Evolutionary conservation across 2,113 vertebrate genomes (phyloP).

Genomic region (Indicator maculatus): DNA sequence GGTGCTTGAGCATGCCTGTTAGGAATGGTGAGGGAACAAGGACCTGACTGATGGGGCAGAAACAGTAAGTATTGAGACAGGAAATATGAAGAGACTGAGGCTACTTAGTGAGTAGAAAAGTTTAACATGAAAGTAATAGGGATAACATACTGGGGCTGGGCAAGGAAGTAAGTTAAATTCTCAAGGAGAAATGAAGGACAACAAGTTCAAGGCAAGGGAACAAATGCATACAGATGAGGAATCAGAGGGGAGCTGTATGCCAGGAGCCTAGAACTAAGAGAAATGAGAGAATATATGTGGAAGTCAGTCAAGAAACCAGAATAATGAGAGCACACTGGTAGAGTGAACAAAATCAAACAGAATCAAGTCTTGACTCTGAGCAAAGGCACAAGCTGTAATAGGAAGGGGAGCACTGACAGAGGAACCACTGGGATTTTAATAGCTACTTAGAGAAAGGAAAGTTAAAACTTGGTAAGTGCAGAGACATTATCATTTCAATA

Average conservation of each 20-base stretch:
- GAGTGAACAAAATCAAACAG: not conserved
- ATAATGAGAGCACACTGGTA: not conserved
- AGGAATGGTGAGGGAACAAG: not conserved
- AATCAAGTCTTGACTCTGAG: not conserved
- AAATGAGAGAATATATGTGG: not conserved
- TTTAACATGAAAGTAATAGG: not conserved
- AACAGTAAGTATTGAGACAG: not conserved
- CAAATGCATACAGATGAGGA: not conserved
- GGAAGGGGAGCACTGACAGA: not conserved
- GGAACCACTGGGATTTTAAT: not conserved
- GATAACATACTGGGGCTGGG: not conserved
- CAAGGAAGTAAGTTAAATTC: not conserved
- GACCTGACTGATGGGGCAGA: not conserved
- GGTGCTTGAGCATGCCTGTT: not conserved
- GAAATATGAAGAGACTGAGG: not conserved
- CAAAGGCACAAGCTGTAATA: not conserved
- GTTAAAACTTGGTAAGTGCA: not conserved
- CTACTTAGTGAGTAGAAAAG: not conserved
- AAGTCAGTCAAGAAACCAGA: not conserved
- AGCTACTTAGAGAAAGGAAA: not conserved
- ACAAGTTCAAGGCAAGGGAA: not conserved
- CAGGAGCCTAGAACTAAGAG: not conserved
- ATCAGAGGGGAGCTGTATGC: not conserved
- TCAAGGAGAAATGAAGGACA: not conserved
- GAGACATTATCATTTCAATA: conserved; percentile 7